Evolutionary conservation across 2,797 vertebrate species (phyloP).

Genomic region (Diplodus puntazzo): DNA sequence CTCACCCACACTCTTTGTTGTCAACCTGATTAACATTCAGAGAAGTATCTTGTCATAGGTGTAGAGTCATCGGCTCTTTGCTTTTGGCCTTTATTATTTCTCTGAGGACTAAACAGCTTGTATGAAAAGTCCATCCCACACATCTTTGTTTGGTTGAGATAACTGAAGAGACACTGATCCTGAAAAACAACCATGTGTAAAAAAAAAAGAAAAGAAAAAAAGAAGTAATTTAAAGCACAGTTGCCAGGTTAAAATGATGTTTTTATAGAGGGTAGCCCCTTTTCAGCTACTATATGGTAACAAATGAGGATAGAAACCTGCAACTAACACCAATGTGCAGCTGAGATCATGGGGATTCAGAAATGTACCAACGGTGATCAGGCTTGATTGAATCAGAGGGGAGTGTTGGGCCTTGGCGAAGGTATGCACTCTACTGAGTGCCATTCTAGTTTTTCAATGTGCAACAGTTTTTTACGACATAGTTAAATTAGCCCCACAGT

Average conservation of each 20-base stretch:
- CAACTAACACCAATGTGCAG: no score
- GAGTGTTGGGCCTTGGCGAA: no score
- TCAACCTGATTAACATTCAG: conserved; percentile 41
- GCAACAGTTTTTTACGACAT: neutral
- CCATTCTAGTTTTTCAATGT: neutral
- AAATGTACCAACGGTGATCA: no score
- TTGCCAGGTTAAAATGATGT: no score
- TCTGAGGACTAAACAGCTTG: neutral
- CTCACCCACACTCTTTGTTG: neutral
- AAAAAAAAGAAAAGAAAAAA: no score
- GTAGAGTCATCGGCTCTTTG: neutral
- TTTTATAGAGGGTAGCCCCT: no score
- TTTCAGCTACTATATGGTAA: no score
- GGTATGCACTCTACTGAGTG: no score
- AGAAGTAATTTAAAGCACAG: no score
- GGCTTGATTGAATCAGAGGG: no score
- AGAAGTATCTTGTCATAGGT: conserved; percentile 18
- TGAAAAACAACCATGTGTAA: neutral
- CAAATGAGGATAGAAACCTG: no score
- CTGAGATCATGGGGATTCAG: no score
- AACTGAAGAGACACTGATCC: conserved; percentile 10
- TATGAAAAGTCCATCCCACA: conserved; percentile 9
- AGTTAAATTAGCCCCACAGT: neutral
- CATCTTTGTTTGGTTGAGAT: neutral
- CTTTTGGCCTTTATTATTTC: conserved; percentile 8